Evolutionary conservation across 2,888 invertebrate species (phyloP).

Genomic region (Melieria omissa): DNA sequence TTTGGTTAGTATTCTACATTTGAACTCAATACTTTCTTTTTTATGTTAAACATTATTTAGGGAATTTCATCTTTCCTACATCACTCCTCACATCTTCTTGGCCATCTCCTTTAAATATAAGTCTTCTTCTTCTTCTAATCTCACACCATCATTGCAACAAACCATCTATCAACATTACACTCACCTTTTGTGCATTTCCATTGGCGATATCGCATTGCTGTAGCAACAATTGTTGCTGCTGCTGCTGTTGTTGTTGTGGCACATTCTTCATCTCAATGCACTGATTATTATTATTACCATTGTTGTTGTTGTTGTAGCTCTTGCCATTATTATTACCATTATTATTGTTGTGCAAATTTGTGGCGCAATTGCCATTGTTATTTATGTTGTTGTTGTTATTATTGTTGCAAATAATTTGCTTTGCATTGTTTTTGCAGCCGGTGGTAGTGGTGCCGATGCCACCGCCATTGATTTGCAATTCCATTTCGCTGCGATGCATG

Average conservation of each 20-base stretch:
- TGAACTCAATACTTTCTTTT: too few relatives aligned
- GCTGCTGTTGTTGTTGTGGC: conserved; percentile 19
- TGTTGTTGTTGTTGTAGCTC: conserved; percentile 44
- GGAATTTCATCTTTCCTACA: too few relatives aligned
- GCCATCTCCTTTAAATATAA: too few relatives aligned
- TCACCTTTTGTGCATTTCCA: conserved; percentile 54
- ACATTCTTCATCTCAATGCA: conserved; percentile 14
- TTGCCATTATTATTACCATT: conserved; percentile 43
- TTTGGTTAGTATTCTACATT: too few relatives aligned
- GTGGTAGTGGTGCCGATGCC: conserved; percentile 44
- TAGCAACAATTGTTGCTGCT: conserved; percentile 9
- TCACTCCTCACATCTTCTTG: too few relatives aligned
- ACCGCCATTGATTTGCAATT: conserved; percentile 56
- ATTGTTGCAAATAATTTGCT: conserved; percentile 42
- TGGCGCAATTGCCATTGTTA: conserved; percentile 31
- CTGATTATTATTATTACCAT: conserved; percentile 31
- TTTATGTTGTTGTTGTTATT: conserved; percentile 48
- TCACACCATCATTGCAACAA: too few relatives aligned
- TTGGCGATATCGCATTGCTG: conserved; percentile 48
- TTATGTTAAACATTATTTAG: too few relatives aligned
- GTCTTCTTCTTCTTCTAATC: too few relatives aligned
- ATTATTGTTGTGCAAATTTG: conserved; percentile 41
- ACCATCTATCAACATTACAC: conserved; percentile 27
- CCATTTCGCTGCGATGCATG: conserved; percentile 60
- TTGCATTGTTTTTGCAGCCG: conserved; percentile 42